A percentile compares a stretch with the other conserved stretches of the same genome.
These are phyloP conservation scores for Liopterus haemorrhoidalis DNA, from an alignment of 2,888 invertebrate genomes.

Conservation along the genomic window DNA sequence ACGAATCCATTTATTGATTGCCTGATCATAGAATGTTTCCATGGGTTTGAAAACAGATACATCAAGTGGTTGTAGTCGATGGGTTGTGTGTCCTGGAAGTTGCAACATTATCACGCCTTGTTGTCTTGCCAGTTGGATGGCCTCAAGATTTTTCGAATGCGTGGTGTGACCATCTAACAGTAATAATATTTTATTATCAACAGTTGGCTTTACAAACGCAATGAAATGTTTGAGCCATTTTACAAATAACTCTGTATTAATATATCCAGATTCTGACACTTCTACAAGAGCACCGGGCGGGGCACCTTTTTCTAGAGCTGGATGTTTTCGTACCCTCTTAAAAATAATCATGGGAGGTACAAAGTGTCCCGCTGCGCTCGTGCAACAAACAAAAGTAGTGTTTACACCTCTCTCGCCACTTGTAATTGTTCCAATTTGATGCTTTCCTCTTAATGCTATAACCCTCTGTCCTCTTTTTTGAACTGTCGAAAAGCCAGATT, in stretches of 20 bases:
- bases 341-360: constrained; percentile 13
- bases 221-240: constrained; percentile 13
- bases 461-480: constrained; percentile 1
- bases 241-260: constrained; percentile 6
- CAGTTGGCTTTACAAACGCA: constrained; percentile 3
- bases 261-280: constrained; percentile 7
- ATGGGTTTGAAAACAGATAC: constrained; percentile 9
- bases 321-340: neutral
- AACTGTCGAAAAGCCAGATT: constrained; percentile 7
- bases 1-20: constrained; percentile 7
- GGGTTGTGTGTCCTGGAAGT: constrained; percentile 11
- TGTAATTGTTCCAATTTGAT: constrained; percentile 9
- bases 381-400: constrained; percentile 6
- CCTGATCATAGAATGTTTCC: constrained; percentile 13
- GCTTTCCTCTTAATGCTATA: neutral
- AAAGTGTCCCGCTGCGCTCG: constrained; percentile 8
- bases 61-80: constrained; percentile 12
- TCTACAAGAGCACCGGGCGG: constrained; percentile 6
- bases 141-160: constrained; percentile 12
- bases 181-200: constrained; percentile 9
- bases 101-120: constrained; percentile 13
- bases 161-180: constrained; percentile 7
- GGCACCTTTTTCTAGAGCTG: neutral
- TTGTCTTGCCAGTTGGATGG: constrained; percentile 11
- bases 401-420: constrained; percentile 11